These are phyloP conservation scores for Otus sunia DNA, from an alignment of 2,113 vertebrate genomes.

Conservation along the genomic window DNA sequence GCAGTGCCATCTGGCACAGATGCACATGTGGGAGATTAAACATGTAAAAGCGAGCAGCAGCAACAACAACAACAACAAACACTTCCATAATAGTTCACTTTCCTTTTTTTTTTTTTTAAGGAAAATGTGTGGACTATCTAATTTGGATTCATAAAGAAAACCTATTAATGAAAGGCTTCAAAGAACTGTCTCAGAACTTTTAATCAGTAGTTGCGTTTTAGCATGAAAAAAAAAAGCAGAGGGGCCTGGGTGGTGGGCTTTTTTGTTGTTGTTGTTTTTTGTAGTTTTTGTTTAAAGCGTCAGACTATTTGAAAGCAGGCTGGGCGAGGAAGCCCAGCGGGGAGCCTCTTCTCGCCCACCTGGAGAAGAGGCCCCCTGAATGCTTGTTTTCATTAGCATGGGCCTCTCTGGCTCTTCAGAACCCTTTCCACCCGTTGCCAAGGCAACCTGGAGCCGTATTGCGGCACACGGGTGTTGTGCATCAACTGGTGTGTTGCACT, in stretches of 20 bases:
- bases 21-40: constrained; percentile 55
- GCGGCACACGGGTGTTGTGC: constrained; percentile 55
- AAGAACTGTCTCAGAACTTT: constrained; percentile 67
- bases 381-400: constrained; percentile 50
- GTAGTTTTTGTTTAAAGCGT: constrained; percentile 44
- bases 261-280: constrained; percentile 28
- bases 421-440: constrained; percentile 70
- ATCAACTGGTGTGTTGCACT: constrained; percentile 30
- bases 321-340: constrained; percentile 33
- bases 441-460: constrained; percentile 60
- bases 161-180: constrained; percentile 66
- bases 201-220: constrained; percentile 62
- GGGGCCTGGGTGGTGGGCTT: constrained; percentile 6
- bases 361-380: constrained; percentile 44
- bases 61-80: neutral
- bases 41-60: constrained; percentile 20
- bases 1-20: constrained; percentile 47
- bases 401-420: constrained; percentile 64
- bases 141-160: constrained; percentile 72
- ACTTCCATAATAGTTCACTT: constrained; percentile 44
- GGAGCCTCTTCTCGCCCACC: constrained; percentile 63
- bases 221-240: neutral
- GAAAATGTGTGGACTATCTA: constrained; percentile 19
- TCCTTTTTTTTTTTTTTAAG: neutral
- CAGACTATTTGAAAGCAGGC: constrained; percentile 13